Conservation (phyloP, 2,888 invertebrate species). For the Chrysomela aeneicollis region DNA sequence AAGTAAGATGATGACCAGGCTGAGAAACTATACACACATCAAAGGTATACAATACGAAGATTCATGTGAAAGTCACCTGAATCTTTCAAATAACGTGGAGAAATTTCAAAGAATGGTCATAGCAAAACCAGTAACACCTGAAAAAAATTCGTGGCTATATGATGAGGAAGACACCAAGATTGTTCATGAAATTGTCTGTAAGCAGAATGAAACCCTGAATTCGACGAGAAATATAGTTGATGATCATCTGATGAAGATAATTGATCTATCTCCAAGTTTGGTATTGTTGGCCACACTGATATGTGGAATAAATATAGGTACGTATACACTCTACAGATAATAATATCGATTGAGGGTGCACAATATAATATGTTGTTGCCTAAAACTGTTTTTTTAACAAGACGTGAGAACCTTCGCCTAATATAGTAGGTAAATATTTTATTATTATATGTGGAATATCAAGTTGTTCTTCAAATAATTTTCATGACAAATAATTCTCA, state of each 20-base stretch:
- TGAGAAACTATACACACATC: constrained; percentile 56
- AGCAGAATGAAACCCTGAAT: neutral
- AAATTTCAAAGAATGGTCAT: constrained; percentile 65
- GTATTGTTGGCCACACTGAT: constrained; percentile 29
- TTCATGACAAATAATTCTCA: too few species aligned
- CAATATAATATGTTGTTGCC: too few species aligned
- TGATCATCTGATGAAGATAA: constrained; percentile 31
- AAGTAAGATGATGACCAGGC: constrained; percentile 60
- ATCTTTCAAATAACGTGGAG: neutral
- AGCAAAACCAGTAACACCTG: constrained; percentile 53
- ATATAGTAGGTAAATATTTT: too few species aligned
- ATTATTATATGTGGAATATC: too few species aligned
- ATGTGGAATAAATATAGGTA: constrained; percentile 41
- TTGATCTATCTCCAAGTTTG: constrained; percentile 34
- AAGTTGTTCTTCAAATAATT: too few species aligned
- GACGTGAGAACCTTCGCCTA: too few species aligned
- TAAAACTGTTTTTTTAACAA: too few species aligned
- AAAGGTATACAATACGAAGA: constrained; percentile 60
- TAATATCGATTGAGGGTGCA: too few species aligned
- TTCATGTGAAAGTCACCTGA: constrained; percentile 8
- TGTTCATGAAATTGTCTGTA: constrained; percentile 28
- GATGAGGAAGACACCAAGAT: constrained; percentile 53
- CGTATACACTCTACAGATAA: too few species aligned
- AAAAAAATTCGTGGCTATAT: constrained; percentile 55
- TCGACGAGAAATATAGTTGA: constrained; percentile 8